Base-by-base conservation (phyloP, 2,888 invertebrate species). In the Lasiommata megera region DNA sequence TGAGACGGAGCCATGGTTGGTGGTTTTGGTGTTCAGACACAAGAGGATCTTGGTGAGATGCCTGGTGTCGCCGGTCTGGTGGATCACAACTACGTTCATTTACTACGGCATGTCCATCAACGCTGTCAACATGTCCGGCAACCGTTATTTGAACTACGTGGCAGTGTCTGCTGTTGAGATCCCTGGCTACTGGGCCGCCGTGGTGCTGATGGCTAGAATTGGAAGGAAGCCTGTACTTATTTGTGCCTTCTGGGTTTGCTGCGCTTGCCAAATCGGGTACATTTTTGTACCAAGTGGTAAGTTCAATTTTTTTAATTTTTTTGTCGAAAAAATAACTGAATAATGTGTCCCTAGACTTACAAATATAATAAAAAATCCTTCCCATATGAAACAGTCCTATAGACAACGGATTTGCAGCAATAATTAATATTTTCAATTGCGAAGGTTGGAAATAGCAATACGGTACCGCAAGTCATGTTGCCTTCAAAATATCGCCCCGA, bases 71-170 rank as follows among this genome's bases (percentile, higher is more conserved):
- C 93, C 93, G 14, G 87, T 94, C 62, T 94, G 94, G 78, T 95
- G 95, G 95, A 92, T 94, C 23, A 93, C 94, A 0, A 94, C 93
- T 62, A 93, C 94, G 0, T 92, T 95, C 60, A 92, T 95, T 8
- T 95, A 94, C 77, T 95, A 94, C 68, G 95, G 95, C 0, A 79
- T 95, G 38, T 94, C 94, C 0, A 81, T 95, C 43, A 95, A 94
- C 75, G 93, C 95, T 0, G 93, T 94, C 0, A 87, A 93, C 1
- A 80, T 95, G 48, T 91, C 93, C 17, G 94, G 94, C 3, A 92
- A 95, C 72, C 93, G 93, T 67, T 95, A 95, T 72, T 69, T 94
- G 8, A 95, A 95, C 75, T 95, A 66, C 70, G 93, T 94, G 8
- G 72, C 92, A 37, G 92, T 92, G 0, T 82, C 90, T 0, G 72